Conservation (phyloP, 2,797 vertebrate genomes). For the Dromococcyx pavoninus region DNA sequence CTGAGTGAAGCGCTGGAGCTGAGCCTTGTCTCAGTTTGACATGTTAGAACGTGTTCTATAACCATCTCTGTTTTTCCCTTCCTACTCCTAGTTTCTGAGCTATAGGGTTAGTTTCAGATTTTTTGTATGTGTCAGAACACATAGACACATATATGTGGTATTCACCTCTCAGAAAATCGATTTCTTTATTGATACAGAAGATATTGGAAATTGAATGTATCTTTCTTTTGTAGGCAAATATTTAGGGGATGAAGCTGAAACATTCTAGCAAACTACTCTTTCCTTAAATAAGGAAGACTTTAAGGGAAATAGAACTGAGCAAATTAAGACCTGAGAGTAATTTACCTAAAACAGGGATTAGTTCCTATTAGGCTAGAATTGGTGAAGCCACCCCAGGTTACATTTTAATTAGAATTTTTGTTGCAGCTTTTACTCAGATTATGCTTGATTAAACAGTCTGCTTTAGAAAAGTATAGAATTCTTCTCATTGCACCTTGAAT, state of each 20-base stretch:
- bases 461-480: not conserved
- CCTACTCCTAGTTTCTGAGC: no score
- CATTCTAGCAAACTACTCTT: not conserved
- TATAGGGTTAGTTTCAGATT: no score
- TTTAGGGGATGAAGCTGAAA: not conserved
- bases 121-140: no score
- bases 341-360: conserved; percentile 33
- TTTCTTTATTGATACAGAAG: not conserved
- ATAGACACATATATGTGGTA: not conserved
- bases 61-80: no score
- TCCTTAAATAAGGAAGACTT: not conserved
- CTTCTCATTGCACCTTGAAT: not conserved
- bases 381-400: conserved; percentile 7
- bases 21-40: no score
- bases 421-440: not conserved
- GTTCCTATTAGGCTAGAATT: conserved; percentile 10
- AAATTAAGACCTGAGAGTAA: conserved; percentile 39
- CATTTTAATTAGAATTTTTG: conserved; percentile 41
- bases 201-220: not conserved
- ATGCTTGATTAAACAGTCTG: conserved; percentile 1
- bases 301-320: not conserved
- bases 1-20: no score
- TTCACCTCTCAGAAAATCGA: not conserved
- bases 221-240: not conserved
- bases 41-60: no score